A percentile compares a stretch with the other conserved stretches of the same genome.
phyloP scores from a whole-genome alignment of 2,888 invertebrate species.

The Scaptomyza tumidula region DNA sequence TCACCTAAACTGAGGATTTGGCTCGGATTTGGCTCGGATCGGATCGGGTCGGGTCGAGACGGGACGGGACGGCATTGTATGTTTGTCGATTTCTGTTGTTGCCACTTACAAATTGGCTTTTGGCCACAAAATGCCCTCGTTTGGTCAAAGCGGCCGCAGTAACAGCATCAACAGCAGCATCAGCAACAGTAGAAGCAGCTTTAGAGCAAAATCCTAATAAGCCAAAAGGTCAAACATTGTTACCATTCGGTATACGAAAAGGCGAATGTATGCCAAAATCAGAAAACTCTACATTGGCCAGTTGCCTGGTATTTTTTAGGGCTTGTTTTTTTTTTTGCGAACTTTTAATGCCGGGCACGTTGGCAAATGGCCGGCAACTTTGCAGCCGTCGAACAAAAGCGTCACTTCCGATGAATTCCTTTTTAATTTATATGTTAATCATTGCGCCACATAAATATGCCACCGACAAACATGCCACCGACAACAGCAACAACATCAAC shows the following conservation, averaged over 20 bases:
- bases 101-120: slow-evolving; percentile 72
- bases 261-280: slow-evolving; percentile 29
- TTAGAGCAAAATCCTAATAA: slow-evolving; percentile 49
- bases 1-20: slow-evolving; percentile 51
- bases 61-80: slow-evolving; percentile 10
- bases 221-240: slow-evolving; percentile 68
- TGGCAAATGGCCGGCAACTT: slow-evolving; percentile 29
- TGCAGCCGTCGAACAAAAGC: slow-evolving; percentile 11
- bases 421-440: slow-evolving; percentile 74
- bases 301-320: slow-evolving; percentile 5
- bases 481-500: slow-evolving; percentile 6
- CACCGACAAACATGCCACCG: slow-evolving; percentile 10
- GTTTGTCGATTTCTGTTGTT: slow-evolving; percentile 57
- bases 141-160: slow-evolving; percentile 33
- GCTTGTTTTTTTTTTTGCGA: not conserved
- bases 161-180: slow-evolving; percentile 15
- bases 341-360: slow-evolving; percentile 51
- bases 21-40: not conserved
- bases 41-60: too few species aligned
- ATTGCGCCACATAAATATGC: slow-evolving; percentile 48
- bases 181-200: slow-evolving; percentile 7
- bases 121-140: slow-evolving; percentile 67
- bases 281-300: slow-evolving; percentile 32
- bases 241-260: slow-evolving; percentile 22
- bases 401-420: slow-evolving; percentile 52